A percentile compares a stretch with the other conserved stretches of the same genome.
Conservation (phyloP, 1,140 invertebrate species). For the Episyrphus balteatus region DNA sequence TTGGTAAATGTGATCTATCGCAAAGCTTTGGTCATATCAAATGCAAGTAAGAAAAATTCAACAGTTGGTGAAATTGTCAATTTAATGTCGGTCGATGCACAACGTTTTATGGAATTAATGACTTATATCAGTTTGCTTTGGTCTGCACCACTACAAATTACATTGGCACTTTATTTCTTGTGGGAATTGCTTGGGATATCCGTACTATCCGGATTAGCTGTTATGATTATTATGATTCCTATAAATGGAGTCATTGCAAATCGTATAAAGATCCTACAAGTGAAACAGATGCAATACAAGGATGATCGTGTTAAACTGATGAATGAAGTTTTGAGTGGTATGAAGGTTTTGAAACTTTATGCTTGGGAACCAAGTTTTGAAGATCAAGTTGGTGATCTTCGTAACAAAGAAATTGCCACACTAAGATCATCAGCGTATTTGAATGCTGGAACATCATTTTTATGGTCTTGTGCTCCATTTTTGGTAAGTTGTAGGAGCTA, state of each 20-base stretch:
- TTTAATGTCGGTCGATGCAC: constrained; percentile 66
- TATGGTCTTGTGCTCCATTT: constrained; percentile 93
- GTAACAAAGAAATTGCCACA: constrained; percentile 74
- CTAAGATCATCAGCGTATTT: constrained; percentile 75
- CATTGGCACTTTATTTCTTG: constrained; percentile 75
- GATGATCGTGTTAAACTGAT: constrained; percentile 87
- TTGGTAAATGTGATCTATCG: constrained; percentile 88
- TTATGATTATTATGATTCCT: constrained; percentile 88
- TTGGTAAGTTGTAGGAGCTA: constrained; percentile 56
- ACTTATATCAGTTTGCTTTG: constrained; percentile 92
- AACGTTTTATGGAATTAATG: constrained; percentile 76
- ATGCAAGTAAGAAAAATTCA: constrained; percentile 64
- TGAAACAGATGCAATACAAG: constrained; percentile 83
- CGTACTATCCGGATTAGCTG: constrained; percentile 69
- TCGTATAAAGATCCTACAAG: constrained; percentile 69
- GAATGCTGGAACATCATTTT: constrained; percentile 81
- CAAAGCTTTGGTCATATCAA: constrained; percentile 74
- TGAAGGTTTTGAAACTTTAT: constrained; percentile 81
- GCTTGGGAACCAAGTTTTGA: constrained; percentile 88
- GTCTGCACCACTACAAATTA: constrained; percentile 91
- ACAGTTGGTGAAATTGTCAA: constrained; percentile 90
- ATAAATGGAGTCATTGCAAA: constrained; percentile 82
- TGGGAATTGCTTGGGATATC: constrained; percentile 77
- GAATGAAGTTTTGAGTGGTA: constrained; percentile 90
- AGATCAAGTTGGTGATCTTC: constrained; percentile 69